Base-by-base conservation (phyloP, 2,888 invertebrate genomes). In the Criorhina ranunculi region DNA sequence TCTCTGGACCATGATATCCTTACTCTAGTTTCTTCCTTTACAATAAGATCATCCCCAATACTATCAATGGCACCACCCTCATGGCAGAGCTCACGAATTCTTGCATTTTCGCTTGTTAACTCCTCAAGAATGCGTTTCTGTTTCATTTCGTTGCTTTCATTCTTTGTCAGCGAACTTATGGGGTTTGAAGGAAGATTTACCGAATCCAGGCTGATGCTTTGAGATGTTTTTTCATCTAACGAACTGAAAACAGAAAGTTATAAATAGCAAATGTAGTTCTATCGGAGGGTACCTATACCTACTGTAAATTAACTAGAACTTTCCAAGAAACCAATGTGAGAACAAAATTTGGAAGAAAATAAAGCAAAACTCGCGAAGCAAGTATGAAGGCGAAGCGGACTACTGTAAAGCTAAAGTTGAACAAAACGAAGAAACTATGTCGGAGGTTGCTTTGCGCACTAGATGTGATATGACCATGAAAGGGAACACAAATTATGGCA, bases 1-100 rank as follows among this genome's bases (percentile, higher is more conserved):
- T 91, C 91, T 15, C 91, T 88, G 0, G 91, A 91, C 91, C 91
- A 91, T 66, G 90, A 90, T 12, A 91, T 91, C 78, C 90, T 89
- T 2, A 91, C 91, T 6, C 90, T 88, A 44, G 88, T 91, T 87
- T 91, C 91, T 86, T 91, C 91, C 17, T 89, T 89, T 35, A 91
- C 91, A 76, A 91, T 88, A 53, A 91, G 72, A 77, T 90, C 90
- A 86, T 89, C 88, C 2, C 88, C 89, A 5, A 79, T 73, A 37
- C 79, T 75, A 33, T 29, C 44, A 42, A 79, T 69, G 11, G 75
- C 79, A 49, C 69, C 79, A 49, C 69, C 79, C 35, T 75, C 85
- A 37, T 85, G 79, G 29, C 85, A 85, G 19, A 85, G 40, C 9
- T 85, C 85, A 2, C 69, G 75, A 55, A 81, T 77, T 62, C 55